A percentile compares a stretch with the other conserved stretches of the same genome.
phyloP scores from a whole-genome alignment of 2,888 invertebrate species.

The Oxyteleia sp. region DNA sequence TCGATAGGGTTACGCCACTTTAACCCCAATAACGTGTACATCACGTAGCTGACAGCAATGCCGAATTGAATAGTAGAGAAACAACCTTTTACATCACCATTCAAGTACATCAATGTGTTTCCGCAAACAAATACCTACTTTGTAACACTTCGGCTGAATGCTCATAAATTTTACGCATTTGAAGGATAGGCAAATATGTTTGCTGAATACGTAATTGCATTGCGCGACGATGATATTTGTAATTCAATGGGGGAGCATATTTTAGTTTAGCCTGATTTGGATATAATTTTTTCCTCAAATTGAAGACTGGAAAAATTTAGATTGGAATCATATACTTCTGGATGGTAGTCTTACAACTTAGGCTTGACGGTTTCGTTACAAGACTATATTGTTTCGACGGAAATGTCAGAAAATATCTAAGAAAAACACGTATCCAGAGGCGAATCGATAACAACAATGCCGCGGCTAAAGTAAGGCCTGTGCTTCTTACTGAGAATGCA shows the following conservation, averaged over 20 bases:
- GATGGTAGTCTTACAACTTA: neutral
- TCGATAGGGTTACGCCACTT: slow-evolving; percentile 85
- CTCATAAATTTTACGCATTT: slow-evolving; percentile 51
- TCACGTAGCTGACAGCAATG: slow-evolving; percentile 73
- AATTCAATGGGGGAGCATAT: slow-evolving; percentile 20
- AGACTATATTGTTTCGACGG: slow-evolving; percentile 33
- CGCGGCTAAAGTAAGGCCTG: slow-evolving; percentile 82
- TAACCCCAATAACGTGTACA: slow-evolving; percentile 83
- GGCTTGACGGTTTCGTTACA: slow-evolving; percentile 1
- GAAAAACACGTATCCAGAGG: slow-evolving; percentile 83
- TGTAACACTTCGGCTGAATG: slow-evolving; percentile 45
- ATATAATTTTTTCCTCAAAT: neutral
- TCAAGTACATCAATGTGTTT: slow-evolving; percentile 58
- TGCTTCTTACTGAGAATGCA: slow-evolving; percentile 73
- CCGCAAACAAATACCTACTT: slow-evolving; percentile 67
- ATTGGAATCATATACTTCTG: neutral
- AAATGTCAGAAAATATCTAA: slow-evolving; percentile 82
- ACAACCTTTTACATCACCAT: slow-evolving; percentile 66
- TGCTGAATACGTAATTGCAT: slow-evolving; percentile 46
- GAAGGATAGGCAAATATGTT: slow-evolving; percentile 33
- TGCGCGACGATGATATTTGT: slow-evolving; percentile 23
- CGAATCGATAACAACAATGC: slow-evolving; percentile 86
- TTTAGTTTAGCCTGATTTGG: slow-evolving; percentile 1
- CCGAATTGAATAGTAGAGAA: slow-evolving; percentile 62
- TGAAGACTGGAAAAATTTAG: neutral